Conservation (phyloP, 2,797 vertebrate genomes). For the Scolopax bukidnonensis region DNA sequence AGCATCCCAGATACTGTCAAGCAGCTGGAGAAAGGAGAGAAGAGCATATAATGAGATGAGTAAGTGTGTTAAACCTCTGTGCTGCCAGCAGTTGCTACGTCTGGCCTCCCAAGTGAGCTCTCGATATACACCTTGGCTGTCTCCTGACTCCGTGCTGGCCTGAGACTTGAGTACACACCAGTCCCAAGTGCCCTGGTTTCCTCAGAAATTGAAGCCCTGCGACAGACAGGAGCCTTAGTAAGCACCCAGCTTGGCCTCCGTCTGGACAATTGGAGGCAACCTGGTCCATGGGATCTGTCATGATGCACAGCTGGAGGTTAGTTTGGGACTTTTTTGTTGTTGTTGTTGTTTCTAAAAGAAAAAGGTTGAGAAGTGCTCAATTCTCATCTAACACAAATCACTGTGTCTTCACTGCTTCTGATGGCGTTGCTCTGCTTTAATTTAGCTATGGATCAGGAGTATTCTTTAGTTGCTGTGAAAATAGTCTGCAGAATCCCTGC, state of each 20-base stretch:
- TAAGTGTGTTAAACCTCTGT: conserved; percentile 44
- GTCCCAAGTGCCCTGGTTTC: conserved; percentile 12
- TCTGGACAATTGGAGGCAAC: neutral
- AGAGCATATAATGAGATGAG: neutral
- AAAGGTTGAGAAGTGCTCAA: neutral
- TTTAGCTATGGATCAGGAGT: neutral
- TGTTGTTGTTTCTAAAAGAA: neutral
- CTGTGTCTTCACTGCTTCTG: neutral
- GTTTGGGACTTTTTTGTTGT: neutral
- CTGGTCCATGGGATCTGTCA: neutral
- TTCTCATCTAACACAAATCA: neutral
- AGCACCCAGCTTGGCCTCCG: conserved; percentile 9
- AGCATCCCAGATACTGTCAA: neutral
- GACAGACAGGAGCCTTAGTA: conserved; percentile 55
- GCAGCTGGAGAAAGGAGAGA: neutral
- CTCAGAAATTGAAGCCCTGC: conserved; percentile 3
- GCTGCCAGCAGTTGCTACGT: neutral
- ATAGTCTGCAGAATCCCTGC: neutral
- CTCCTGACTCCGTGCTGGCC: neutral
- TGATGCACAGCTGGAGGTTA: conserved; percentile 10
- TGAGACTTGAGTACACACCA: neutral
- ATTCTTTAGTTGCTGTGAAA: neutral
- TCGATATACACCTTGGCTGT: conserved; percentile 17
- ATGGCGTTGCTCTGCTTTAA: neutral
- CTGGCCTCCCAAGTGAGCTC: conserved; percentile 29